Evolutionary conservation across 2,113 vertebrate genomes (phyloP).

Genomic region (Pelvicachromis taeniatus): DNA sequence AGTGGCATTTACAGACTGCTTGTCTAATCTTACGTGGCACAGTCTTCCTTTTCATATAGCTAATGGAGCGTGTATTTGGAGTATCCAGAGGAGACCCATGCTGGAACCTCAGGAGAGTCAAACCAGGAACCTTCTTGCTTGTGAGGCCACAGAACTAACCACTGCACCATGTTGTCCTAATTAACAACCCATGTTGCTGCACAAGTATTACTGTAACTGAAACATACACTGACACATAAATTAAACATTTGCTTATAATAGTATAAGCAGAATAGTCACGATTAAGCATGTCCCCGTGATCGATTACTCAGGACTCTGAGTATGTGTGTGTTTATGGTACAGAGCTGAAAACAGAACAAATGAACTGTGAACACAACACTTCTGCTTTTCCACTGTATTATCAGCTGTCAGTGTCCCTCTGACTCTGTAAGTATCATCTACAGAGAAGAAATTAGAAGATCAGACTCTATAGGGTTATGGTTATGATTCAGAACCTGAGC

Average conservation of each 20-base stretch:
- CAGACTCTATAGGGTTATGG: neutral
- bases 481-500: neutral
- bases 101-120: neutral
- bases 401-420: neutral
- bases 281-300: neutral
- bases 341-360: neutral
- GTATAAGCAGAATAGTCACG: rapidly evolving
- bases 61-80: neutral
- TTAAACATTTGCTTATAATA: neutral
- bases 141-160: neutral
- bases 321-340: neutral
- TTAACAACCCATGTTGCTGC: neutral
- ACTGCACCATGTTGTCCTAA: neutral
- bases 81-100: neutral
- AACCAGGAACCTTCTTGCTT: neutral
- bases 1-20: rapidly evolving
- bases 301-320: neutral
- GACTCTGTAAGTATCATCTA: neutral
- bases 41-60: neutral
- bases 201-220: neutral
- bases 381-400: neutral
- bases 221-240: rapidly evolving
- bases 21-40: neutral
- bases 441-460: neutral
- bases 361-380: neutral